Evolutionary conservation across 2,797 vertebrate species (phyloP).

Genomic region (Valencia hispanica): DNA sequence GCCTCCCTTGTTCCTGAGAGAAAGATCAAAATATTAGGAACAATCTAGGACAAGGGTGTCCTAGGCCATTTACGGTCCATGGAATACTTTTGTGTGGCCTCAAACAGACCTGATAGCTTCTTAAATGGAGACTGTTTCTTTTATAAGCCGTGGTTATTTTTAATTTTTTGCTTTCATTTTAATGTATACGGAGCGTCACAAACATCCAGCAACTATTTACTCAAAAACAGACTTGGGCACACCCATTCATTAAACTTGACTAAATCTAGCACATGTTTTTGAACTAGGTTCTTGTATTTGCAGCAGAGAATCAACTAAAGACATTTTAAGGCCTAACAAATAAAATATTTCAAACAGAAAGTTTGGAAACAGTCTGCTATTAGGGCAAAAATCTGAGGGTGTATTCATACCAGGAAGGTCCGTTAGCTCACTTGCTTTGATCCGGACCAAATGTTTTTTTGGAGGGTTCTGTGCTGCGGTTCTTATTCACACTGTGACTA

Average conservation of each 20-base stretch:
- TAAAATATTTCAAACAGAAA: not conserved
- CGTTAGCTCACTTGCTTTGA: no score
- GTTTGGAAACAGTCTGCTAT: not conserved
- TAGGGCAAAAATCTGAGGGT: not conserved
- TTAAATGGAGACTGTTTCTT: no score
- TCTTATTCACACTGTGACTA: no score
- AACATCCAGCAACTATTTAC: not conserved
- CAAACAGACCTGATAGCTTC: not conserved
- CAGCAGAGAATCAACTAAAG: not conserved
- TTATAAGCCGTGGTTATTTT: no score
- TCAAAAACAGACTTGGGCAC: not conserved
- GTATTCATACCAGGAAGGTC: no score
- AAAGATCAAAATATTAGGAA: slow-evolving; percentile 20
- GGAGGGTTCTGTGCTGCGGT: no score
- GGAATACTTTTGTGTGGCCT: not conserved
- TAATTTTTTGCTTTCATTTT: not conserved
- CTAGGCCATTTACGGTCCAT: no score
- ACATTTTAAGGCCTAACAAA: not conserved
- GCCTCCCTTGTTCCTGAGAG: slow-evolving; percentile 92
- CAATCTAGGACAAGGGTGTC: not conserved
- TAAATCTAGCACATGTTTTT: no score
- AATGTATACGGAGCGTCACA: no score
- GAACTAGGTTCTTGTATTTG: not conserved
- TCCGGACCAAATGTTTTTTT: no score
- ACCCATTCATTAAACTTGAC: not conserved